phyloP scores from a whole-genome alignment of 2,113 vertebrate species.

The Tychaedon coryphoeus region DNA sequence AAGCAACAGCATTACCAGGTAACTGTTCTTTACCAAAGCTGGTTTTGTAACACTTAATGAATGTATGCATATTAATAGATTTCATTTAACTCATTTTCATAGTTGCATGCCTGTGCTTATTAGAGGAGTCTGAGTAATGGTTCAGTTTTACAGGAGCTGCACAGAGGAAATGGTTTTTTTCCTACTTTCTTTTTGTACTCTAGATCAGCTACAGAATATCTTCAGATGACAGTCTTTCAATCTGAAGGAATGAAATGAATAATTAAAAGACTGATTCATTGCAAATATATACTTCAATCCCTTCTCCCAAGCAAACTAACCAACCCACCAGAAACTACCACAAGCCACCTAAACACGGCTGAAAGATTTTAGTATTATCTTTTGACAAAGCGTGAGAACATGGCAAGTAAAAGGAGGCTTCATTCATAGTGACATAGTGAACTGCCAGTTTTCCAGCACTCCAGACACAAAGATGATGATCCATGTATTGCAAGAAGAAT shows the following conservation, averaged over 20 bases:
- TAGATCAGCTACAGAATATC: not conserved
- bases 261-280: not conserved
- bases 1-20: not conserved
- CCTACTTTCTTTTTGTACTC: not conserved
- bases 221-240: not conserved
- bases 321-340: not conserved
- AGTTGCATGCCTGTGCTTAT: not conserved
- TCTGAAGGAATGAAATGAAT: not conserved
- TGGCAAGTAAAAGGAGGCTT: not conserved
- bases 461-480: not conserved
- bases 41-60: constrained; percentile 28
- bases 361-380: not conserved
- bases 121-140: constrained; percentile 15
- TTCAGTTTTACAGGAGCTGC: not conserved
- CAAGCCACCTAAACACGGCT: not conserved
- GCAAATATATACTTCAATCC: not conserved
- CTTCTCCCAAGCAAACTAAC: not conserved
- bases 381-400: not conserved
- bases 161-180: not conserved
- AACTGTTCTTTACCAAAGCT: constrained; percentile 16
- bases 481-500: not conserved
- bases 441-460: not conserved
- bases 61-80: constrained; percentile 3
- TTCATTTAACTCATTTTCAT: constrained; percentile 26
- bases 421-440: not conserved